Evolutionary conservation across 1,140 invertebrate species (phyloP).

Genomic region (Tetragonula clypearis): DNA sequence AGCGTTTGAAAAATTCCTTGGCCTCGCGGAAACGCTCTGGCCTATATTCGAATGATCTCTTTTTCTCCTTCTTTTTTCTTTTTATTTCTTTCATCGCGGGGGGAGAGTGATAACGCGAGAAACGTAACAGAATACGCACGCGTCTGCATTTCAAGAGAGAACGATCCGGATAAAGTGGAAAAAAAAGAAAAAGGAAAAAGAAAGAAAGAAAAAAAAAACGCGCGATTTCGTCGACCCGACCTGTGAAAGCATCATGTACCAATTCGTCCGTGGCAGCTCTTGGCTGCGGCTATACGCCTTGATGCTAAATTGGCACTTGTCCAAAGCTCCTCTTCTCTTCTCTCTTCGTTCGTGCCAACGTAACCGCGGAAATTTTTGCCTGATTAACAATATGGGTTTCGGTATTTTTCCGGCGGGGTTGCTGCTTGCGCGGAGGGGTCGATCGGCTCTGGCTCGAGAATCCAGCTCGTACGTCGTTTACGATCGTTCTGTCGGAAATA

Average conservation of each 20-base stretch:
- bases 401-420: slow-evolving; percentile 65
- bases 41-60: slow-evolving; percentile 65
- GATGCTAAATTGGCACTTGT: slow-evolving; percentile 73
- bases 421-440: too few relatives aligned
- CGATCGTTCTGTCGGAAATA: slow-evolving; percentile 8
- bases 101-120: background rate
- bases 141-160: slow-evolving; percentile 30
- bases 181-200: too few relatives aligned
- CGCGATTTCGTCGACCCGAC: slow-evolving; percentile 65
- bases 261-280: slow-evolving; percentile 58
- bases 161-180: slow-evolving; percentile 70
- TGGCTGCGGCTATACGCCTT: slow-evolving; percentile 66
- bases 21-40: background rate
- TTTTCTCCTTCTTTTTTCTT: background rate
- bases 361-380: slow-evolving; percentile 76
- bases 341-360: slow-evolving; percentile 67
- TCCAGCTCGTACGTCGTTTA: slow-evolving; percentile 25
- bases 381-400: slow-evolving; percentile 77
- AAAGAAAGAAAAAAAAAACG: slow-evolving; percentile 50
- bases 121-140: background rate
- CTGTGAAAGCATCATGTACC: slow-evolving; percentile 34
- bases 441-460: slow-evolving; percentile 8
- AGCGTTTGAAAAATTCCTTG: background rate
- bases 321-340: slow-evolving; percentile 70
- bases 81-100: background rate